These are phyloP conservation scores for Ranitomeya variabilis DNA, from an alignment of 2,113 vertebrate genomes.

Conservation along the genomic window DNA sequence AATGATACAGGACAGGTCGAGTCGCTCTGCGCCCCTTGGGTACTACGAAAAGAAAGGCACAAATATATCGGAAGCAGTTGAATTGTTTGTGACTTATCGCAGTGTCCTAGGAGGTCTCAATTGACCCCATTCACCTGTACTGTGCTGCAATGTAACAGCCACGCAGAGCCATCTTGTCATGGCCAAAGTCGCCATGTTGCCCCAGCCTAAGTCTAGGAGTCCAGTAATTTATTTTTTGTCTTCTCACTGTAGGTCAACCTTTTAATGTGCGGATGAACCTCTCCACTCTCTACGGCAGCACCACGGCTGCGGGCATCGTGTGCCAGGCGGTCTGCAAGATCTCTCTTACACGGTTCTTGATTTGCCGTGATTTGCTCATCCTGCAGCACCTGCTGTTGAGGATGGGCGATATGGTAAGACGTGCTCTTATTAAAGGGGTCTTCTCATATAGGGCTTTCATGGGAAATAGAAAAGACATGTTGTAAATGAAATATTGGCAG, in stretches of 20 bases:
- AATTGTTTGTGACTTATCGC: no score
- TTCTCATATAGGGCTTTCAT: neutral
- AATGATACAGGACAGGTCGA: no score
- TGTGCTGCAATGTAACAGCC: no score
- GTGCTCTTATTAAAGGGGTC: neutral
- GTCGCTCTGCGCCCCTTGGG: no score
- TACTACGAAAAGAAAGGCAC: no score
- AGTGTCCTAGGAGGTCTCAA: no score
- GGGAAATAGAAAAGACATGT: neutral
- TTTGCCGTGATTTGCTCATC: conserved; percentile 89
- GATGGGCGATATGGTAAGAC: conserved; percentile 78
- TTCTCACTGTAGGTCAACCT: conserved; percentile 71
- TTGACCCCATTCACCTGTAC: no score
- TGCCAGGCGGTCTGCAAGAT: conserved; percentile 81
- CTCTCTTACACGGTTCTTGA: conserved; percentile 79
- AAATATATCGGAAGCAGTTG: no score
- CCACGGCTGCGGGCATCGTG: conserved; percentile 69
- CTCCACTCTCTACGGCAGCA: conserved; percentile 85
- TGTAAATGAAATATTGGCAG: no score
- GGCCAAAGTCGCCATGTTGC: no score
- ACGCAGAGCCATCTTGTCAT: no score
- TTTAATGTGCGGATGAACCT: conserved; percentile 78
- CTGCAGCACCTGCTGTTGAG: conserved; percentile 87
- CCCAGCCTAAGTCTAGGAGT: neutral
- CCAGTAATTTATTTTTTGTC: neutral